These are phyloP conservation scores for Cirrhinus molitorella DNA, from an alignment of 2,797 vertebrate genomes.

Conservation along the genomic window DNA sequence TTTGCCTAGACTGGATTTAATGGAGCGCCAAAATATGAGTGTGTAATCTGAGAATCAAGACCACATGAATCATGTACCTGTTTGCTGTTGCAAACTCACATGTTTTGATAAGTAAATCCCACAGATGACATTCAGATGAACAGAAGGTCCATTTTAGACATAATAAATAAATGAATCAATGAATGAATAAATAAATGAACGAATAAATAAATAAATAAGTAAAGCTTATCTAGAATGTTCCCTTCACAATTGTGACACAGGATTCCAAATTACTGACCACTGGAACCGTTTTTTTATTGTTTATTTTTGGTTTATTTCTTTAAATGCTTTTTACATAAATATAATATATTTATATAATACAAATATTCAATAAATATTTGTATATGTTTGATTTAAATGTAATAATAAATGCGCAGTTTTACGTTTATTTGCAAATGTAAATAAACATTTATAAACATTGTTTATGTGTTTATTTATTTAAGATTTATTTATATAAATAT, in stretches of 20 bases:
- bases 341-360: too few relatives aligned
- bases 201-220: neutral
- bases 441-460: too few relatives aligned
- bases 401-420: too few relatives aligned
- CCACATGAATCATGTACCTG: conserved; percentile 45
- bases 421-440: too few relatives aligned
- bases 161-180: neutral
- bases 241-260: neutral
- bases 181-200: neutral
- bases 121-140: conserved; percentile 24
- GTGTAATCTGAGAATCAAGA: conserved; percentile 49
- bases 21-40: conserved; percentile 30
- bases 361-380: too few relatives aligned
- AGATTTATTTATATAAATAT: neutral
- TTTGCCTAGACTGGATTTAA: conserved; percentile 40
- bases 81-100: conserved; percentile 21
- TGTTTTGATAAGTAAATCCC: conserved; percentile 1
- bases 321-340: too few relatives aligned
- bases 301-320: too few relatives aligned
- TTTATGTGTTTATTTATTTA: too few relatives aligned
- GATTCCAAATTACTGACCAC: neutral
- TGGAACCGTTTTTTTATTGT: too few relatives aligned
- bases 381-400: too few relatives aligned
- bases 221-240: neutral
- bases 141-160: conserved; percentile 4